Percentiles rank a stretch among this genome's conserved stretches.
phyloP scores from a whole-genome alignment of 1,140 invertebrate genomes.

The Magallana angulata region DNA sequence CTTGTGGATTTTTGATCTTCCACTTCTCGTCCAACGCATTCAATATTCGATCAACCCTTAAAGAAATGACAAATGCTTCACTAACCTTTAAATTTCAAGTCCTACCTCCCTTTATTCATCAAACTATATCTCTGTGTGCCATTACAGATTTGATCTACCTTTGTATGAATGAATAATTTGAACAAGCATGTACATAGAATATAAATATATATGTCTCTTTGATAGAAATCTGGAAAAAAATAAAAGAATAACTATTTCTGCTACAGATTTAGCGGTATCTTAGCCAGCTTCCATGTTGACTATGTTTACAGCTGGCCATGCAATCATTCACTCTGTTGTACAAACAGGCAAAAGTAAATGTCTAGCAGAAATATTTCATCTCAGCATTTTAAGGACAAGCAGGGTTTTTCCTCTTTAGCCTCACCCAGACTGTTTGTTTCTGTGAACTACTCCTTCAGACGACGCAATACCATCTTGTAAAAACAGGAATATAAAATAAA shows the following conservation, averaged over 20 bases:
- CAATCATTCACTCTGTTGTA: background rate
- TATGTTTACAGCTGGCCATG: background rate
- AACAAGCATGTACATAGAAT: too few species aligned
- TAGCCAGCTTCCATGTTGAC: background rate
- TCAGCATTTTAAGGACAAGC: background rate
- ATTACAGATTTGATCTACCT: too few species aligned
- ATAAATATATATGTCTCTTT: background rate
- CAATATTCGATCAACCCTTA: too few species aligned
- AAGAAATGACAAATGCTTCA: too few species aligned
- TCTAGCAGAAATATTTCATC: background rate
- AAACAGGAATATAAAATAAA: too few species aligned
- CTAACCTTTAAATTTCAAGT: too few species aligned
- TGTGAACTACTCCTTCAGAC: background rate
- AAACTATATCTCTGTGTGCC: too few species aligned
- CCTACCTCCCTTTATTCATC: too few species aligned
- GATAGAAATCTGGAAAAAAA: background rate
- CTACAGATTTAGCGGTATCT: background rate
- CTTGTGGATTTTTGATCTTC: too few species aligned
- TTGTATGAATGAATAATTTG: too few species aligned
- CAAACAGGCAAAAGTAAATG: background rate
- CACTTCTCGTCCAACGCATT: too few species aligned
- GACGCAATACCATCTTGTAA: too few species aligned
- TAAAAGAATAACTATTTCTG: background rate
- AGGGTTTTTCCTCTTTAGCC: constrained; percentile 4
- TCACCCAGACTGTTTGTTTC: background rate